Conservation (phyloP, 2,888 invertebrate genomes). For the Meloe dianella region DNA sequence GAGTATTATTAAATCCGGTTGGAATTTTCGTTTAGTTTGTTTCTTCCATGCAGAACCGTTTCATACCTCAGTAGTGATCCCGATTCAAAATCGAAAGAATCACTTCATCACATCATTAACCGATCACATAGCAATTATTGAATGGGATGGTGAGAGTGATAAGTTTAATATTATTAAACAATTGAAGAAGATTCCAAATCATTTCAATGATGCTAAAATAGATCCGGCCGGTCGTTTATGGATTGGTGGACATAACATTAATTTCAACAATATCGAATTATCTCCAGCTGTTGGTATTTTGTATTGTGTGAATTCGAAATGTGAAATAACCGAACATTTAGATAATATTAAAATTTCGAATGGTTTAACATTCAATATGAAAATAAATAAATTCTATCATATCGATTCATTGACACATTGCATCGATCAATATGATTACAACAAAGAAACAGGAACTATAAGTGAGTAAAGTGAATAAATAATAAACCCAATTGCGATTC, state of each 20-base stretch:
- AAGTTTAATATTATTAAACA: slow-evolving; percentile 59
- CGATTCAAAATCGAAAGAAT: slow-evolving; percentile 64
- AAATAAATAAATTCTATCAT: slow-evolving; percentile 73
- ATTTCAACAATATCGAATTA: slow-evolving; percentile 8
- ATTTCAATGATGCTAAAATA: slow-evolving; percentile 78
- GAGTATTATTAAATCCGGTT: slow-evolving; percentile 39
- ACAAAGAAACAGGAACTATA: slow-evolving; percentile 62
- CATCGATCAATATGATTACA: slow-evolving; percentile 72
- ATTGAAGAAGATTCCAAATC: slow-evolving; percentile 60
- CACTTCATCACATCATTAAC: slow-evolving; percentile 69
- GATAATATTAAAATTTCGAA: slow-evolving; percentile 58
- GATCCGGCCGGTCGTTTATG: slow-evolving; percentile 74
- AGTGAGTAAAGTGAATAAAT: slow-evolving; percentile 18
- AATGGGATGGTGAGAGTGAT: slow-evolving; percentile 67
- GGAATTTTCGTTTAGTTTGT: too few species aligned
- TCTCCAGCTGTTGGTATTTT: slow-evolving; percentile 22
- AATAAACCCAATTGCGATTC: not conserved
- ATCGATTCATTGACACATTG: slow-evolving; percentile 71
- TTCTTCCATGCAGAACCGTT: slow-evolving; percentile 41
- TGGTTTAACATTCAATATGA: slow-evolving; percentile 75
- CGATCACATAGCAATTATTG: slow-evolving; percentile 64
- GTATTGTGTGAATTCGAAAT: slow-evolving; percentile 25
- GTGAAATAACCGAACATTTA: slow-evolving; percentile 29
- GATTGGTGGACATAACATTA: slow-evolving; percentile 61
- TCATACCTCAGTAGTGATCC: slow-evolving; percentile 64